These are phyloP conservation scores for Leuciscus idus DNA, from an alignment of 2,113 vertebrate genomes.

Conservation along the genomic window DNA sequence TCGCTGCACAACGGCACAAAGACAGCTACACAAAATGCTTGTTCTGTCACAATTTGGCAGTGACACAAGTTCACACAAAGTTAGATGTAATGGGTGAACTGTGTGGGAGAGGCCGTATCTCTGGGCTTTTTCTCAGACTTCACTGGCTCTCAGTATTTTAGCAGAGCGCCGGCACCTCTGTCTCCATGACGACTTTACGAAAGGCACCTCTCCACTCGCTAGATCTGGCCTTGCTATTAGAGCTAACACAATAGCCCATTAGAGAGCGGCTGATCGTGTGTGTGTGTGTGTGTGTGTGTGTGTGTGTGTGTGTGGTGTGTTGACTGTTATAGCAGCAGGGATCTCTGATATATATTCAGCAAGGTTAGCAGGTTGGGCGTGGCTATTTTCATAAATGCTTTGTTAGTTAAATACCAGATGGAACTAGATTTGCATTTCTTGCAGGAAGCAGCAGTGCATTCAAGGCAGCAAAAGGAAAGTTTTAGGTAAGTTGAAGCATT, in stretches of 20 bases:
- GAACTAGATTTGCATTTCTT: conserved; percentile 1
- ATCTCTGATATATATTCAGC: not conserved
- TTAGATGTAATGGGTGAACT: conserved; percentile 29
- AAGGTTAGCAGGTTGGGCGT: not conserved
- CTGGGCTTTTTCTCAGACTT: conserved; percentile 35
- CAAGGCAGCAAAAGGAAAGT: not conserved
- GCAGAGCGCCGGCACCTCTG: conserved; percentile 28
- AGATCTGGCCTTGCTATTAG: conserved; percentile 61
- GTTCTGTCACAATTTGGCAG: not conserved
- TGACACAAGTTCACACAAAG: conserved; percentile 13
- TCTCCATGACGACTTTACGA: conserved; percentile 54
- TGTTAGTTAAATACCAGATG: conserved; percentile 18
- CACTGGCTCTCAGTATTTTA: conserved; percentile 11
- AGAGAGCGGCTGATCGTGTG: conserved; percentile 41
- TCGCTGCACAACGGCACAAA: not conserved
- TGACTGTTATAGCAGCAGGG: not conserved
- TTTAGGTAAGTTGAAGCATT: not conserved
- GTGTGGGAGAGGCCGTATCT: conserved; percentile 24
- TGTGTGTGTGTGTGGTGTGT: conserved; percentile 26
- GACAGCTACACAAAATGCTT: not conserved
- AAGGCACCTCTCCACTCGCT: conserved; percentile 53
- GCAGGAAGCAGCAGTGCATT: not conserved
- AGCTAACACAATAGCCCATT: conserved; percentile 64
- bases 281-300: conserved; percentile 14
- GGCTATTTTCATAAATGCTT: conserved; percentile 4